Percentiles rank a stretch among this genome's conserved stretches.
phyloP scores from a whole-genome alignment of 2,113 vertebrate genomes.

The Anarrhichthys ocellatus region DNA sequence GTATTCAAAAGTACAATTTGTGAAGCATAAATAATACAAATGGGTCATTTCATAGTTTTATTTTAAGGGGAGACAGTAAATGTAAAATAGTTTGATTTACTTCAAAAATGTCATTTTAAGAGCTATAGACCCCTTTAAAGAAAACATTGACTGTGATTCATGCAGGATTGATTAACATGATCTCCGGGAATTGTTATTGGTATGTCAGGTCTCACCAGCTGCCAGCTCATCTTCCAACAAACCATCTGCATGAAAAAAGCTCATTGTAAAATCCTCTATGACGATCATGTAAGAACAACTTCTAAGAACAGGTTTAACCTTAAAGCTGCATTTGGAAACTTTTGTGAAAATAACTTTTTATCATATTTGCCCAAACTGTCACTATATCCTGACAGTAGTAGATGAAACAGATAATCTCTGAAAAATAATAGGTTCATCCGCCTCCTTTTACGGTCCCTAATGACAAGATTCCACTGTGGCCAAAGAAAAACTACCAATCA shows the following conservation, averaged over 20 bases:
- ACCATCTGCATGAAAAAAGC: slow-evolving; percentile 19
- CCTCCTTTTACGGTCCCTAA: too few relatives aligned
- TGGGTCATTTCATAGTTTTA: neutral
- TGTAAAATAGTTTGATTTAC: neutral
- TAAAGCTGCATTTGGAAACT: neutral
- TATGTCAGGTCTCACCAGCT: slow-evolving; percentile 31
- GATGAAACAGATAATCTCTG: too few relatives aligned
- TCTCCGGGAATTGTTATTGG: slow-evolving; percentile 20
- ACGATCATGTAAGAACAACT: neutral
- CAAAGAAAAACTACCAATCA: too few relatives aligned
- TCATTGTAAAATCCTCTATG: neutral
- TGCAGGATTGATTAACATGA: slow-evolving; percentile 17
- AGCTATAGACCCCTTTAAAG: neutral
- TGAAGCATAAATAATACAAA: neutral
- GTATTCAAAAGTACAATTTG: neutral
- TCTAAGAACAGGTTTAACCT: neutral
- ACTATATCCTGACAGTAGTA: too few relatives aligned
- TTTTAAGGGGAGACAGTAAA: neutral
- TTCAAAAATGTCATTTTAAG: neutral
- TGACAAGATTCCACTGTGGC: too few relatives aligned
- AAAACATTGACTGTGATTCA: neutral
- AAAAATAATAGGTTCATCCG: too few relatives aligned
- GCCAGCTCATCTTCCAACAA: slow-evolving; percentile 44
- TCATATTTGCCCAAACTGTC: too few relatives aligned
- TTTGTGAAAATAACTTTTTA: too few relatives aligned